A percentile compares a stretch with the other conserved stretches of the same genome.
phyloP scores from a whole-genome alignment of 2,113 vertebrate species.

The Eretmochelys imbricata region DNA sequence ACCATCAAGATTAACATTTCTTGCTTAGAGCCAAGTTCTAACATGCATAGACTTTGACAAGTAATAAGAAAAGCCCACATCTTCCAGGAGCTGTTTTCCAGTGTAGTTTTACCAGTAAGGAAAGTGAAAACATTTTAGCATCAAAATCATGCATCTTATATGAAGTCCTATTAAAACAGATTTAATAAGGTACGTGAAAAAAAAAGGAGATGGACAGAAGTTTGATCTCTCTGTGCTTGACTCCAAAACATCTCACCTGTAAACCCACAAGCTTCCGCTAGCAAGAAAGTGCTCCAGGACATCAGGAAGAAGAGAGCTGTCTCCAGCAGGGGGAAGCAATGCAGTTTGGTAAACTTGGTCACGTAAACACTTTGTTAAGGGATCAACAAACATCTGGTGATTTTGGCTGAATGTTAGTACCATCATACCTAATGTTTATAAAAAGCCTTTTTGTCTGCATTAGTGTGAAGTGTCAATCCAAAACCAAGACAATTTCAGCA shows the following conservation, averaged over 20 bases:
- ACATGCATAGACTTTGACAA: not conserved
- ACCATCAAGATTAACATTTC: not conserved
- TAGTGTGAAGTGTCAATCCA: rapidly evolving
- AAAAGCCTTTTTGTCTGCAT: not conserved
- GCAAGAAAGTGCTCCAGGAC: conserved; percentile 98
- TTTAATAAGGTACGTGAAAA: not conserved
- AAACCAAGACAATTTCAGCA: not conserved
- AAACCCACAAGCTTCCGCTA: conserved; percentile 97
- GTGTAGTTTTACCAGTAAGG: not conserved
- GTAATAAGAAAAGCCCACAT: not conserved
- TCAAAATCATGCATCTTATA: not conserved
- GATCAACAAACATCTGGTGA: not conserved
- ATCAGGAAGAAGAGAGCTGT: conserved; percentile 98
- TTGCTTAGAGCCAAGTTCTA: not conserved
- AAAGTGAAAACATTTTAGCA: not conserved
- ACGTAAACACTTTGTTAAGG: conserved; percentile 89
- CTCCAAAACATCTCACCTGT: conserved; percentile 84
- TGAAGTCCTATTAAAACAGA: not conserved
- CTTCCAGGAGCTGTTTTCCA: not conserved
- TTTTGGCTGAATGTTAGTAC: not conserved
- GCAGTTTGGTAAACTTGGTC: conserved; percentile 98
- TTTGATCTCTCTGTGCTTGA: not conserved
- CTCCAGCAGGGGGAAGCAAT: conserved; percentile 98
- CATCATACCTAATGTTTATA: not conserved
- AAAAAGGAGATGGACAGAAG: not conserved